Evolutionary conservation across 1,140 invertebrate species (phyloP), one percentile per base, ranked within the genome.

Genomic region (Phymastichus coffea): DNA sequence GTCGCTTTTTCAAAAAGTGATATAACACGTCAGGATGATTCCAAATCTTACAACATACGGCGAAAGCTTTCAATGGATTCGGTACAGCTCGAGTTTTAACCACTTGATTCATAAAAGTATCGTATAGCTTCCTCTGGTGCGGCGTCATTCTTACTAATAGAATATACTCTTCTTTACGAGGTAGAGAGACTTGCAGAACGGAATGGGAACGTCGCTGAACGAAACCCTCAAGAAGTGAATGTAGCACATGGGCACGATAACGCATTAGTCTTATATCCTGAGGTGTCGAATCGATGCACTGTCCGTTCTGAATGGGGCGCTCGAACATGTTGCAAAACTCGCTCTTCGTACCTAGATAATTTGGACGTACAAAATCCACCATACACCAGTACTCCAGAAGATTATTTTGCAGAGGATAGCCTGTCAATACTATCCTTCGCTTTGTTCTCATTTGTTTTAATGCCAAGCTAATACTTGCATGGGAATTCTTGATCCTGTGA

Each of bases 41-140:
- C 96, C 97, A 99, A 65, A 99, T 99, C 82, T 99, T 99, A 73
- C 95, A 98, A 76, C 97, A 98, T 49, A 99, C 94, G 37, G 97
- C 94, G 81, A 99, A 99, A 4, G 97, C 95, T 76, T 97, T 97
- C 10, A 99, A 82, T 1, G 97, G 95, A 83, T 99, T 99, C 6
- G 92, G 92, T 20, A 95, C 92, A 23, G 91, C 86, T 59, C 92
- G 89, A 9, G 85, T 89, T 43, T 91, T 83, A 2, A 93, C 89
- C 2, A 97, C 89, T 78, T 96, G 93, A 70, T 92, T 91, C 88
- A 97, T 94, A 68, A 96, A 96, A 1, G 86, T 87, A 63, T 93
- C 88, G 68, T 97, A 97, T 0, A 98, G 78, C 70, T 89, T 88
- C 17, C 92, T 82, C 77, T 98, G 95, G 68, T 95, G 86, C 1